Base-by-base conservation (phyloP, 2,888 invertebrate genomes). In the Villa cingulata region DNA sequence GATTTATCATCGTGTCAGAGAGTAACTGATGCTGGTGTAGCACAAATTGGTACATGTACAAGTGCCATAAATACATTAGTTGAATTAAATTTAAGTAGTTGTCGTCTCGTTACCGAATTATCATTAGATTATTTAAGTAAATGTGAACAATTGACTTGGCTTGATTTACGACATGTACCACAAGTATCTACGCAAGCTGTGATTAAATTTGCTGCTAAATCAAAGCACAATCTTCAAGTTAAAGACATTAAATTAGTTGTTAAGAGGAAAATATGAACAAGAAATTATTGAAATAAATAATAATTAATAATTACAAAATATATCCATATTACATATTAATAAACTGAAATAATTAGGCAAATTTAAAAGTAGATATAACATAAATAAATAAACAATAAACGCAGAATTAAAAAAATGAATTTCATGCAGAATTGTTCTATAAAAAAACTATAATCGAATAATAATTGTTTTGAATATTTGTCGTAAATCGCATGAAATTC, bases 21-120 rank as follows among this genome's bases (percentile, higher is more conserved):
- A 20, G 77, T 94, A 37, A 88, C 90, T 0, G 91, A 94, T 66
- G 87, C 89, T 14, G 91, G 91, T 41, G 84, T 92, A 43, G 88
- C 89, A 23, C 88, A 89, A 67, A 73, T 91, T 40, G 83, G 84
- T 45, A 83, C 86, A 51, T 76, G 80, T 29, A 80, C 83, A 51
- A 80, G 81, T n/a, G 73, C 76, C 4, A 66, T 74, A 12, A 72
- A 70, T 40, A 80, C 81, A 20, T 72, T 91, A 53, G 73, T 77
- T 51, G 80, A 81, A 53, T 72, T 91, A 34, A 87, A 89, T 66
- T 71, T 91, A 56, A 84, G 87, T 47, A 84, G 85, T 55, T 88
- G 89, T 65, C 79, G 84, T 46, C 72, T 86, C 58, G 78, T 90
- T 37, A 87, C 89, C 0, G 89, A 90, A 66, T 74, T 76, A 15